Evolutionary conservation across 2,113 vertebrate genomes (phyloP).

Genomic region (Bungarus multicinctus): DNA sequence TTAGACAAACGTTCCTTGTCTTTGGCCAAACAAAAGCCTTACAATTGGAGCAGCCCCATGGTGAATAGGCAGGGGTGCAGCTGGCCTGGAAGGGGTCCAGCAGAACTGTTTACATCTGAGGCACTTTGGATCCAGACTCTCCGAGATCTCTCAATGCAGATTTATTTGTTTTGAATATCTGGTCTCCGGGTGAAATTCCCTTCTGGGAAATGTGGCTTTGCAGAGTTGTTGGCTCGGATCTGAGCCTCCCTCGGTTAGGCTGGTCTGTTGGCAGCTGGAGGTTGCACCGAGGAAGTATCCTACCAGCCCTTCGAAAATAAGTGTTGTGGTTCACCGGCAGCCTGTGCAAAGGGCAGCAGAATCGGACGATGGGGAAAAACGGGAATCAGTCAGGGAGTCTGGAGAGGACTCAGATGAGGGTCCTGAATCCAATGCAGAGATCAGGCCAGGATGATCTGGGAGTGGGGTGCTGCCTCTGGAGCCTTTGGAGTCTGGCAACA

Average conservation of each 20-base stretch:
- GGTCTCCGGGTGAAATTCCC: not conserved
- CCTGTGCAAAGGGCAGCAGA: no score
- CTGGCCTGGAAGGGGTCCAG: not conserved
- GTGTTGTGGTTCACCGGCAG: no score
- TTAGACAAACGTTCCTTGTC: not conserved
- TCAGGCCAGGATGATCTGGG: no score
- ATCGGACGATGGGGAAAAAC: no score
- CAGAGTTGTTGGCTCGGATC: not conserved
- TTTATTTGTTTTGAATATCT: slow-evolving; percentile 12
- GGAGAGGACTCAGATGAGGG: no score
- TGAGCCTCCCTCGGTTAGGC: not conserved
- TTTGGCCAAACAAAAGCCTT: not conserved
- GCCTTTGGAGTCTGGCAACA: no score
- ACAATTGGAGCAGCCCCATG: not conserved
- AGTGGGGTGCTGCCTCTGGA: no score
- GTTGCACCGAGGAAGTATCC: not conserved
- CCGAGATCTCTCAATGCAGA: not conserved
- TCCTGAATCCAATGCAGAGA: no score
- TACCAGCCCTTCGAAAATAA: not conserved
- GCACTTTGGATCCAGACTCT: not conserved
- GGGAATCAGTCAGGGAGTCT: no score
- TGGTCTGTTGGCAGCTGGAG: not conserved
- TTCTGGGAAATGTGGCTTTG: not conserved
- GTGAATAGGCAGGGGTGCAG: not conserved
- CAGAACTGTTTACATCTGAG: not conserved